A percentile compares a stretch with the other conserved stretches of the same genome.
Conservation (phyloP, 2,797 vertebrate genomes). For the Mormyrops boulengeri region DNA sequence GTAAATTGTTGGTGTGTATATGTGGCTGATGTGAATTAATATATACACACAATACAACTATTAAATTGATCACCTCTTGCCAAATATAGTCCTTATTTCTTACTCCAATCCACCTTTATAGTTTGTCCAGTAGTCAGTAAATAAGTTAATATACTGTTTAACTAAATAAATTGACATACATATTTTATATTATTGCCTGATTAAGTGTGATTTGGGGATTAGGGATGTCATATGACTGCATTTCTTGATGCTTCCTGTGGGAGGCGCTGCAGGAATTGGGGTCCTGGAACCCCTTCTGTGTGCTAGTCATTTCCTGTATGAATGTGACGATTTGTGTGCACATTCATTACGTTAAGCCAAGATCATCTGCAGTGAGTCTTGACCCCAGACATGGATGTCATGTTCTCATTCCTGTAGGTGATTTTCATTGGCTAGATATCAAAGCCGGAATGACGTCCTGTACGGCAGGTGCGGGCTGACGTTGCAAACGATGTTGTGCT, state of each 20-base stretch:
- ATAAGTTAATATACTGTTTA: background rate
- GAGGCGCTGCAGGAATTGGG: background rate
- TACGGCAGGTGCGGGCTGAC: background rate
- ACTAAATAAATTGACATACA: background rate
- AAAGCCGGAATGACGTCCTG: background rate
- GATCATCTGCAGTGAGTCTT: background rate
- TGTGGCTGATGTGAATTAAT: background rate
- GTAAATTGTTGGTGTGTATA: background rate
- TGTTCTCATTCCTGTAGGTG: background rate
- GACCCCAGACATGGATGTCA: background rate
- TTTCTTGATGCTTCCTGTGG: background rate
- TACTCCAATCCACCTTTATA: background rate
- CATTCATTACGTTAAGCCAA: background rate
- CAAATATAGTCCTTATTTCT: background rate
- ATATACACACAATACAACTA: background rate
- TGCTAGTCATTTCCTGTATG: background rate
- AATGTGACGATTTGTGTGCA: background rate
- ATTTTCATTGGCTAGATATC: background rate
- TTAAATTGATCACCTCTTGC: background rate
- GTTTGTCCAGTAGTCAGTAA: background rate
- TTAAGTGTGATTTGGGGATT: background rate
- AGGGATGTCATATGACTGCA: background rate
- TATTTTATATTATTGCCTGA: background rate
- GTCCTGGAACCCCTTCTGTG: background rate
- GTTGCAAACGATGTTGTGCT: background rate